phyloP scores from a whole-genome alignment of 2,888 invertebrate species.

The Caenorhabditis becei region DNA sequence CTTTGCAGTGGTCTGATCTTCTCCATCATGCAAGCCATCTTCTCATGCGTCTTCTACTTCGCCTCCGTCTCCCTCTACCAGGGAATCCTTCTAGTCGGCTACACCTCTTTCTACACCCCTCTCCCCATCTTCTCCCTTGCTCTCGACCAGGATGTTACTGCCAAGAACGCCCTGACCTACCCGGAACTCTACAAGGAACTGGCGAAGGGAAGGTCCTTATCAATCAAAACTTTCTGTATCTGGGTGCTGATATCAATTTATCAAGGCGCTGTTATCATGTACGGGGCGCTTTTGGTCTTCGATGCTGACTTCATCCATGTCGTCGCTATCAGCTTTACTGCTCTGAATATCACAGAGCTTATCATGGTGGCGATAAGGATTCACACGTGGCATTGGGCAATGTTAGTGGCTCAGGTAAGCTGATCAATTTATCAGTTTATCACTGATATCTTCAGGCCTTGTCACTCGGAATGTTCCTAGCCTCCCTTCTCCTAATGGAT shows the following conservation, averaged over 20 bases:
- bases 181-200: constrained; percentile 98
- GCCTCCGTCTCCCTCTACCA: constrained; percentile 98
- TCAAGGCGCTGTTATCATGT: constrained; percentile 98
- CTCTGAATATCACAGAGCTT: constrained; percentile 95
- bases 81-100: constrained; percentile 97
- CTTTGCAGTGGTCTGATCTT: constrained; percentile 90
- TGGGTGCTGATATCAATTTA: constrained; percentile 99
- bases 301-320: constrained; percentile 97
- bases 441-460: constrained; percentile 69
- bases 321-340: constrained; percentile 97
- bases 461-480: constrained; percentile 79
- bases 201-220: constrained; percentile 95
- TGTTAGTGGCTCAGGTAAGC: constrained; percentile 92
- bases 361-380: constrained; percentile 98
- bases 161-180: constrained; percentile 92
- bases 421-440: background rate
- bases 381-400: constrained; percentile 96
- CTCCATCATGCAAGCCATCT: constrained; percentile 97
- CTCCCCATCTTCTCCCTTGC: constrained; percentile 97
- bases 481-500: constrained; percentile 79
- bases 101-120: constrained; percentile 98
- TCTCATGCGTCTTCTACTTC: constrained; percentile 98
- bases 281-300: constrained; percentile 95
- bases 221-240: constrained; percentile 98
- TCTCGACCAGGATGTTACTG: constrained; percentile 96